A percentile compares a stretch with the other conserved stretches of the same genome.
Conservation (phyloP, 2,797 vertebrate species). For the Mycteria americana region DNA sequence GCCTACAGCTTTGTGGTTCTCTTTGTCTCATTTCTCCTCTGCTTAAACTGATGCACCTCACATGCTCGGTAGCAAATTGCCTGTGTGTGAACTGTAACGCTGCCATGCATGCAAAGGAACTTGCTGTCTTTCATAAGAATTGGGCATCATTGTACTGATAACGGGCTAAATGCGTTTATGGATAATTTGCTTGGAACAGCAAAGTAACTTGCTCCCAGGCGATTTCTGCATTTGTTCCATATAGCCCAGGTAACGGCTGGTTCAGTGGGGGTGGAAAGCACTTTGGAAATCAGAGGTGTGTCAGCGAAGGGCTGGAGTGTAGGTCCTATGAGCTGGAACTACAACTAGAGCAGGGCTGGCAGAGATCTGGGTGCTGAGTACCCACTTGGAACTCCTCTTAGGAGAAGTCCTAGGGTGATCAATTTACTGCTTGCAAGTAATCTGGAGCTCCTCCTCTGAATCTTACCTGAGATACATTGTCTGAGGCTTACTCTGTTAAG, state of each 20-base stretch:
- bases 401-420: neutral
- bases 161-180: neutral
- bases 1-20: neutral
- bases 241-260: neutral
- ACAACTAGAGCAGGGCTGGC: neutral
- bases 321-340: neutral
- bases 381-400: neutral
- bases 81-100: neutral
- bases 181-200: neutral
- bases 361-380: neutral
- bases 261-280: accelerated
- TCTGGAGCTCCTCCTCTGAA: neutral
- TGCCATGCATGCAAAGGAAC: neutral
- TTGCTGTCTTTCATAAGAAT: neutral
- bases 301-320: neutral
- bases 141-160: neutral
- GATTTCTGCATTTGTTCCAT: neutral
- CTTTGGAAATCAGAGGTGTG: neutral
- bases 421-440: neutral
- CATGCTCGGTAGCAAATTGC: neutral
- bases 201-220: neutral
- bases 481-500: neutral
- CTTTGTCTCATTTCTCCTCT: accelerated
- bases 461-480: neutral
- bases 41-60: neutral